Base-by-base conservation (phyloP, 2,113 vertebrate species). In the Prinia subflava region DNA sequence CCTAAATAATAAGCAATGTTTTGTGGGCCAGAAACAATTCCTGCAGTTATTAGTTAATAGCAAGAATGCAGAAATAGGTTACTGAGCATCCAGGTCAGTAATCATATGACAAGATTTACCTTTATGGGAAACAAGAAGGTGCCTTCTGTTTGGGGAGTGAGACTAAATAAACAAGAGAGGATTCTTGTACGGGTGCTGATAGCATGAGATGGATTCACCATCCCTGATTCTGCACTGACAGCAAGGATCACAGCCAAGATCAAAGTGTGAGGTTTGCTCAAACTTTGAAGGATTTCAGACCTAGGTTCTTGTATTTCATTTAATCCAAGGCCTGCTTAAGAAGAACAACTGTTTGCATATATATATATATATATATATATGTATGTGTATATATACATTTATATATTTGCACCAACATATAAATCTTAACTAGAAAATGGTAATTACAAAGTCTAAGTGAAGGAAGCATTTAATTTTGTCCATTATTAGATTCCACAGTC, bases 281-380 rank as follows among this genome's bases (percentile, higher is more conserved):
- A 22, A 53, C 3, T 65, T 68, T 35, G 27, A 81, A 83, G 19
- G 4, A 31, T 75, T 90, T 86, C 47, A 74, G 31, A 67, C 14
- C 35, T 28, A 21, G 4, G 15, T 76, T 67, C 25, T 64, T 80
- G 10, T 10, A 41, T 42, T 84, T 82, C 2, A 47, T 33, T 89
- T 46, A 53, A 28, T 59, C 18, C 17, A 11, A 46, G 27, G n/a
- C 12, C 33, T 71, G 49, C 5, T 84, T 67, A 67, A 11, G 19
- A 89, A 15, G 55, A 30, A 79, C 8, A 71, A 33, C 2, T 15
- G 10, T 16, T 62, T 41, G 19, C 4, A 11, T 6, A 11, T 6
- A 11, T 5, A 1, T 8, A 11, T 19, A 20, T 15, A 14, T 52
- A 55, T 8, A 31, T 1, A 4, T 5, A 10, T 6, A 3, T 25